Evolutionary conservation across 1,140 invertebrate genomes (phyloP).

Genomic region (Armadillidium nasatum): DNA sequence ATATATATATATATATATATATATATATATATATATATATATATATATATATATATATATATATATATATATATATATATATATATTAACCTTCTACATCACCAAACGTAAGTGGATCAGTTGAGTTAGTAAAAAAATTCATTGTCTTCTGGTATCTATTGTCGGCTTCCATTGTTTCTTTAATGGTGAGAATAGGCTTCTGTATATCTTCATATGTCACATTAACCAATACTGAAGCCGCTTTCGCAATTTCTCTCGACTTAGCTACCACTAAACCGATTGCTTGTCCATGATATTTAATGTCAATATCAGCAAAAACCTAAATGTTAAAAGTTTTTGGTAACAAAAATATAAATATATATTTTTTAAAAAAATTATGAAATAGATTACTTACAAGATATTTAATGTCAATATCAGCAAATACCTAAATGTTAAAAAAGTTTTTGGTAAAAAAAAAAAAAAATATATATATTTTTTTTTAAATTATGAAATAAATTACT

Average conservation of each 20-base stretch:
- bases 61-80: no score
- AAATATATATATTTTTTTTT: no score
- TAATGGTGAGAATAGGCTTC: conserved; percentile 52
- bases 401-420: conserved; percentile 54
- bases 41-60: no score
- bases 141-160: not conserved
- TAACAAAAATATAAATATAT: no score
- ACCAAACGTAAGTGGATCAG: no score
- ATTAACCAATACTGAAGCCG: conserved; percentile 51
- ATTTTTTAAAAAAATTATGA: no score
- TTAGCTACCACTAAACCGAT: conserved; percentile 52
- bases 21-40: no score
- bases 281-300: conserved; percentile 58
- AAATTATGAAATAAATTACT: no score
- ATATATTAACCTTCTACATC: no score
- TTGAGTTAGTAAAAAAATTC: not conserved
- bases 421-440: conserved; percentile 47
- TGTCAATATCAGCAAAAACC: conserved; percentile 53
- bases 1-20: no score
- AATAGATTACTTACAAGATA: conserved; percentile 42
- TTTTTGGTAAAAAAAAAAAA: no score
- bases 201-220: conserved; percentile 50
- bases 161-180: conserved; percentile 46
- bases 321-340: conserved; percentile 23
- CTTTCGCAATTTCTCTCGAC: conserved; percentile 49